A percentile compares a stretch with the other conserved stretches of the same genome.
phyloP scores from a whole-genome alignment of 2,797 vertebrate species.

The Epinephelus awoara region DNA sequence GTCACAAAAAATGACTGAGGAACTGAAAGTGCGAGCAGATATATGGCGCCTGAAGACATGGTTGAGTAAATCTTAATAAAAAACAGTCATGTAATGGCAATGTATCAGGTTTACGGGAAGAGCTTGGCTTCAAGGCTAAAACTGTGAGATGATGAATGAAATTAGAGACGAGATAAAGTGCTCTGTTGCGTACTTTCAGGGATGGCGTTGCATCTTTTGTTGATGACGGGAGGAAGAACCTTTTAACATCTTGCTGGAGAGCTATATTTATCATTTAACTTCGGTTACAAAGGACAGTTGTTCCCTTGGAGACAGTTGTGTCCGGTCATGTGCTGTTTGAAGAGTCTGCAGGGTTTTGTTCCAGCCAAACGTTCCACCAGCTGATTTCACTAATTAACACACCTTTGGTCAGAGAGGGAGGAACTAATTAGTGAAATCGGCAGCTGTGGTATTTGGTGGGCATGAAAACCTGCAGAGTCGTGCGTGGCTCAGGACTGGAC shows the following conservation, averaged over 20 bases:
- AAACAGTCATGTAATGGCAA: slow-evolving; percentile 36
- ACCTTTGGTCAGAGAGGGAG: slow-evolving; percentile 55
- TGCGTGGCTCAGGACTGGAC: slow-evolving; percentile 22
- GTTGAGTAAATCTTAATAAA: slow-evolving; percentile 61
- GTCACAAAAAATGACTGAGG: slow-evolving; percentile 19
- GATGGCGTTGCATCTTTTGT: slow-evolving; percentile 34
- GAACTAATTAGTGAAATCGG: slow-evolving; percentile 65
- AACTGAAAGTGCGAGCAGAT: slow-evolving; percentile 48
- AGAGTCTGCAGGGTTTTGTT: slow-evolving; percentile 35
- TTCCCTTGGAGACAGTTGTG: slow-evolving; percentile 29
- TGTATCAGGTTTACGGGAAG: slow-evolving; percentile 41
- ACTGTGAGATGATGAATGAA: slow-evolving; percentile 53
- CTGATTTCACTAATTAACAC: slow-evolving; percentile 67
- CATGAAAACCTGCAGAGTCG: slow-evolving; percentile 41
- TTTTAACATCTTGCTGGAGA: slow-evolving; percentile 28
- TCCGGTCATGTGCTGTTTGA: slow-evolving; percentile 18
- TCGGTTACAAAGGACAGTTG: slow-evolving; percentile 29
- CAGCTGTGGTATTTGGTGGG: slow-evolving; percentile 49
- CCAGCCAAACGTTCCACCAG: slow-evolving; percentile 38
- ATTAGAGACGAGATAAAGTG: slow-evolving; percentile 53
- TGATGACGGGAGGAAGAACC: background rate
- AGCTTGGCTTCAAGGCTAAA: slow-evolving; percentile 41
- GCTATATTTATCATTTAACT: slow-evolving; percentile 43
- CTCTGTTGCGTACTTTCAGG: slow-evolving; percentile 41
- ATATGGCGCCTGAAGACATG: slow-evolving; percentile 57